Evolutionary conservation across 2,888 invertebrate species (phyloP).

Genomic region (Cephonodes hylas): DNA sequence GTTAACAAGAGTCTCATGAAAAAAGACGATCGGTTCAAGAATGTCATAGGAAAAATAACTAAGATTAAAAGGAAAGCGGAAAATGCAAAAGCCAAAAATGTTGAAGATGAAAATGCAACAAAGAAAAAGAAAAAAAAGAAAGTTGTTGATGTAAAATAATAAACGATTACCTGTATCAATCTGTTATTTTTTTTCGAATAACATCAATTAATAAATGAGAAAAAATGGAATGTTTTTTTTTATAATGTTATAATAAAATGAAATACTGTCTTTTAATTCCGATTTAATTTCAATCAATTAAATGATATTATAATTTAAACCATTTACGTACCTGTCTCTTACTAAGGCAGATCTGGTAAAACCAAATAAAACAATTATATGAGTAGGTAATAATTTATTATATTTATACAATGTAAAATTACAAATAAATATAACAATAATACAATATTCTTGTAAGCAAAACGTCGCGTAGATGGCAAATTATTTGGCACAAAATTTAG

Average conservation of each 20-base stretch:
- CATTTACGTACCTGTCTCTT: too few relatives aligned
- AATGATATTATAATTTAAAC: too few relatives aligned
- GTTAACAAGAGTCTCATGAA: slow-evolving; percentile 72
- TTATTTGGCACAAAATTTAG: slow-evolving; percentile 74
- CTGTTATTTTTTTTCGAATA: background rate
- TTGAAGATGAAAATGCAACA: slow-evolving; percentile 28
- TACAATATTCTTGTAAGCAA: slow-evolving; percentile 50
- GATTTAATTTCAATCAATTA: too few relatives aligned
- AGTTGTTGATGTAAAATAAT: slow-evolving; percentile 21
- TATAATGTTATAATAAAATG: too few relatives aligned
- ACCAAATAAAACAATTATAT: background rate
- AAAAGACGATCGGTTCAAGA: slow-evolving; percentile 70
- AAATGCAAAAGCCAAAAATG: slow-evolving; percentile 36
- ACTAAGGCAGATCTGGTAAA: background rate
- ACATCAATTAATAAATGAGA: too few relatives aligned
- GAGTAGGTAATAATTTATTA: slow-evolving; percentile 59
- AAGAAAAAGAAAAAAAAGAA: slow-evolving; percentile 46
- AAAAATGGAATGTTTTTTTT: too few relatives aligned
- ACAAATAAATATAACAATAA: slow-evolving; percentile 68
- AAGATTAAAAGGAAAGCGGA: slow-evolving; percentile 73
- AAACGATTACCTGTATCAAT: background rate
- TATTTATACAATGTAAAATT: slow-evolving; percentile 61
- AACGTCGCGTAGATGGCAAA: slow-evolving; percentile 62
- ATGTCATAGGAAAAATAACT: slow-evolving; percentile 69
- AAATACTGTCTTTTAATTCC: too few relatives aligned